Conservation (phyloP, 1,140 invertebrate genomes). For the Lepidotrigona ventralis region DNA sequence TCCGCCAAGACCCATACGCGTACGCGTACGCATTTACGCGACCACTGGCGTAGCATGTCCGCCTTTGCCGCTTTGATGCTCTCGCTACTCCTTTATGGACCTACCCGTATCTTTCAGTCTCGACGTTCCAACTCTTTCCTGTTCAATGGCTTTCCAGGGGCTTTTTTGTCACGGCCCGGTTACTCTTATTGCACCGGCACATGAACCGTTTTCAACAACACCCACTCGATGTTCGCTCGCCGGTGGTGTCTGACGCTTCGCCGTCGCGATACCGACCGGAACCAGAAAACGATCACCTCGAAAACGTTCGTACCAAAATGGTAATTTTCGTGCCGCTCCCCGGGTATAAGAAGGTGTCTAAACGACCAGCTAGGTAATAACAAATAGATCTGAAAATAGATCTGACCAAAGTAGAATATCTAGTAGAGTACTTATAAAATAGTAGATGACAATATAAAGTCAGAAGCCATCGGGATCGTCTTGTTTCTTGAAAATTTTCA, state of each 20-base stretch:
- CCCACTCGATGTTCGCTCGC: background rate
- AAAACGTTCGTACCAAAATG: too few relatives aligned
- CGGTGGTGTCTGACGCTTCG: background rate
- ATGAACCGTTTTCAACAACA: background rate
- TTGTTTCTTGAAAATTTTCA: too few relatives aligned
- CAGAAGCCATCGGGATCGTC: too few relatives aligned
- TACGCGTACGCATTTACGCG: conserved; percentile 53
- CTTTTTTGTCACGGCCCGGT: background rate
- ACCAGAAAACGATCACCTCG: background rate
- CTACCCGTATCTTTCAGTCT: conserved; percentile 36
- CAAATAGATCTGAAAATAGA: too few relatives aligned
- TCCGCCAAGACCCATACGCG: conserved; percentile 31
- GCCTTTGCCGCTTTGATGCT: conserved; percentile 44
- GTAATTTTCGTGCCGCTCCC: background rate
- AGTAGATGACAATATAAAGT: too few relatives aligned
- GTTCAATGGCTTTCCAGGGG: conserved; percentile 6
- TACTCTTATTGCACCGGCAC: conserved; percentile 5
- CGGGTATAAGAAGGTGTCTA: too few relatives aligned
- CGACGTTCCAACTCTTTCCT: conserved; percentile 23
- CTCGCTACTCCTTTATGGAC: conserved; percentile 27
- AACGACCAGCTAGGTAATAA: too few relatives aligned
- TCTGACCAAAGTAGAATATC: too few relatives aligned
- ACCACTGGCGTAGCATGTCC: conserved; percentile 55
- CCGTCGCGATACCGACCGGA: background rate
- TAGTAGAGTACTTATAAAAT: too few relatives aligned